These are phyloP conservation scores for Sinocyclocheilus anshuiensis DNA, from an alignment of 2,113 vertebrate species.

Conservation along the genomic window DNA sequence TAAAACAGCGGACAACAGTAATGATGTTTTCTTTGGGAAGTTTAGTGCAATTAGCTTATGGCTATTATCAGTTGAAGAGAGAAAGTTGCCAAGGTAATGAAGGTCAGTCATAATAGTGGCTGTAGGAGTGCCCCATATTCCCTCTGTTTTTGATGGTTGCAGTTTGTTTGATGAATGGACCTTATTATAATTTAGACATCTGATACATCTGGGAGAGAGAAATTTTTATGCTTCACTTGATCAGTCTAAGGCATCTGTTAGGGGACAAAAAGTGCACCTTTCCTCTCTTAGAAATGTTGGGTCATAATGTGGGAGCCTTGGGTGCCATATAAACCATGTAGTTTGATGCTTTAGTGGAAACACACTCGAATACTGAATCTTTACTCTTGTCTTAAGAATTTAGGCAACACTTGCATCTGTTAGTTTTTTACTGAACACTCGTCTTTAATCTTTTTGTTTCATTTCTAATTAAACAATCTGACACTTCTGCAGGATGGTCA, in stretches of 20 bases:
- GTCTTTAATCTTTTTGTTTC: not conserved
- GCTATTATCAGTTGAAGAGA: slow-evolving; percentile 22
- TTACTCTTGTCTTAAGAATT: not conserved
- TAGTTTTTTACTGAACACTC: not conserved
- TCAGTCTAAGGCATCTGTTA: slow-evolving; percentile 49
- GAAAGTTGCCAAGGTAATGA: slow-evolving; percentile 45
- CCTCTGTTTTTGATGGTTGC: slow-evolving; percentile 18
- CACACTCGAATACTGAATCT: slow-evolving; percentile 24
- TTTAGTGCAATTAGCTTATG: slow-evolving; percentile 42
- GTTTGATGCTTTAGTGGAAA: slow-evolving; percentile 55
- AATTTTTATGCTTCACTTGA: slow-evolving; percentile 47
- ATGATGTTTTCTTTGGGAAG: slow-evolving; percentile 22
- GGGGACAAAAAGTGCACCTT: slow-evolving; percentile 48
- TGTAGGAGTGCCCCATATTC: slow-evolving; percentile 30
- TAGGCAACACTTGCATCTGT: not conserved
- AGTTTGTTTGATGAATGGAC: slow-evolving; percentile 55
- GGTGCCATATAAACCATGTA: slow-evolving; percentile 30
- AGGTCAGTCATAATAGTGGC: slow-evolving; percentile 49
- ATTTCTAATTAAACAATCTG: not conserved
- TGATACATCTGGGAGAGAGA: slow-evolving; percentile 49
- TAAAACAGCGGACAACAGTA: not conserved
- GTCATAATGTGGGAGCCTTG: slow-evolving; percentile 42
- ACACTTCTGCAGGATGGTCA: not conserved
- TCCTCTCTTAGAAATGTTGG: slow-evolving; percentile 43
- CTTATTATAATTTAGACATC: slow-evolving; percentile 58